These are phyloP conservation scores for Phalacrocorax carbo DNA, from an alignment of 2,113 vertebrate genomes.

Conservation along the genomic window DNA sequence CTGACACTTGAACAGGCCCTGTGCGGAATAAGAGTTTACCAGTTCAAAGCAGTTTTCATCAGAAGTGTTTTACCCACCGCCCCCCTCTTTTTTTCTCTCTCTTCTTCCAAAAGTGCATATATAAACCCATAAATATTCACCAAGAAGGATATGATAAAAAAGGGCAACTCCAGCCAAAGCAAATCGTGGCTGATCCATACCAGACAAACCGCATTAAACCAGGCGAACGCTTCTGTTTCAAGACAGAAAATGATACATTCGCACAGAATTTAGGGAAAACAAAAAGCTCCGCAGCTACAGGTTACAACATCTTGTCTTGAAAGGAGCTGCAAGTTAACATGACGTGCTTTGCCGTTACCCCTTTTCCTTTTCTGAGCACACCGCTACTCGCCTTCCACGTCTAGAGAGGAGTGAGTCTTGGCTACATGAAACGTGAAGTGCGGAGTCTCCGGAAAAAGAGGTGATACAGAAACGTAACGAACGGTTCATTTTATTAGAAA, in stretches of 20 bases:
- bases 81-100: too few relatives aligned
- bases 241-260: accelerated
- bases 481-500: constrained; percentile 48
- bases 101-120: neutral
- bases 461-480: constrained; percentile 11
- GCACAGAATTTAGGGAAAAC: neutral
- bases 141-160: neutral
- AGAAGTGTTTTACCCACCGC: neutral
- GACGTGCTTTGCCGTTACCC: accelerated
- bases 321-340: neutral
- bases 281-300: neutral
- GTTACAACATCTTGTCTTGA: neutral
- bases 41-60: neutral
- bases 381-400: neutral
- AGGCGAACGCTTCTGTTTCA: accelerated
- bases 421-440: neutral
- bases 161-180: neutral
- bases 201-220: accelerated
- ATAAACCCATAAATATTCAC: neutral
- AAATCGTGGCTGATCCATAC: accelerated
- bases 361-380: neutral
- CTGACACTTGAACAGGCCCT: accelerated
- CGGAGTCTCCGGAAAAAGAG: neutral
- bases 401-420: neutral
- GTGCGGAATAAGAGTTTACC: accelerated